Evolutionary conservation across 1,140 invertebrate genomes (phyloP).

Genomic region (Campoletis sonorensis): DNA sequence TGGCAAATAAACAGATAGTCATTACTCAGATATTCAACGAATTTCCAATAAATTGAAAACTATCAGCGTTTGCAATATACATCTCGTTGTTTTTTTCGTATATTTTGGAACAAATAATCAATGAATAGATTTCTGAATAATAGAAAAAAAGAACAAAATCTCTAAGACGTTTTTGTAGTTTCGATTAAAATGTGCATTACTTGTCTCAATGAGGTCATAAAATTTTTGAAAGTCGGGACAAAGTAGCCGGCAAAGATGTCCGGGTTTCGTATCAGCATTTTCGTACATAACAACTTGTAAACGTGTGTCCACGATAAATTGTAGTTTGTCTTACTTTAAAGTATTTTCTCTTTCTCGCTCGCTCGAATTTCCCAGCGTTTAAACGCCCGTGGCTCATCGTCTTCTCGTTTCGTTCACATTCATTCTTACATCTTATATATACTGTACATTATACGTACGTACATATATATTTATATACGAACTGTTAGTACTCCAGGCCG

Average conservation of each 20-base stretch:
- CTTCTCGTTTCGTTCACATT: slow-evolving; percentile 30
- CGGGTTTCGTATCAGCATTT: slow-evolving; percentile 23
- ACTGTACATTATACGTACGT: background rate
- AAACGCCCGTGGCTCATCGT: slow-evolving; percentile 36
- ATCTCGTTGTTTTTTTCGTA: no score
- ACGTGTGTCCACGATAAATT: slow-evolving; percentile 37
- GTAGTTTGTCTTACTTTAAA: slow-evolving; percentile 7
- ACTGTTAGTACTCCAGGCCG: background rate
- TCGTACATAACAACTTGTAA: slow-evolving; percentile 38
- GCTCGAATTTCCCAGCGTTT: slow-evolving; percentile 25
- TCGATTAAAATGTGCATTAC: background rate
- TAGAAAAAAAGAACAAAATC: no score
- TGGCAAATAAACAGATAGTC: no score
- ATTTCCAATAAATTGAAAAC: no score
- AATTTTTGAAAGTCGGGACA: background rate
- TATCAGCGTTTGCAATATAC: no score
- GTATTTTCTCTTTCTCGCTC: slow-evolving; percentile 15
- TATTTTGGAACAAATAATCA: no score
- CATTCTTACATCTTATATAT: slow-evolving; percentile 15
- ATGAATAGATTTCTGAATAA: no score
- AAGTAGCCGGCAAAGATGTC: slow-evolving; percentile 2
- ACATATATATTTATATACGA: background rate
- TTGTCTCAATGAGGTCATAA: background rate
- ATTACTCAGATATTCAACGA: no score
- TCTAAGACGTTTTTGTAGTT: no score